These are phyloP conservation scores for Saguinus imperator DNA, from an alignment of 2,113 vertebrate species.

Conservation along the genomic window DNA sequence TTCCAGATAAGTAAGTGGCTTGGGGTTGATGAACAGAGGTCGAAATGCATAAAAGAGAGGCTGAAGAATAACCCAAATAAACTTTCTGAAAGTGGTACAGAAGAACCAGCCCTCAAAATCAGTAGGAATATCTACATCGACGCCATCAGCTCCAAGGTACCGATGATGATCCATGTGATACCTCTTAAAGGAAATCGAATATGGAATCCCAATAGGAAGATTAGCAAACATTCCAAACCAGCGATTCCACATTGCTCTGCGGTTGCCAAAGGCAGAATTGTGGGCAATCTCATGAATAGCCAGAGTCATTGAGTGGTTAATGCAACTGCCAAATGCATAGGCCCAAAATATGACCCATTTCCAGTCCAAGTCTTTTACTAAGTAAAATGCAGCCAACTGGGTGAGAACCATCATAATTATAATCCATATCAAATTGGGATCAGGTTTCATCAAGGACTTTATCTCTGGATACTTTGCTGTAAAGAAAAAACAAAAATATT, in stretches of 20 bases:
- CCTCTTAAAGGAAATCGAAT: conserved; percentile 96
- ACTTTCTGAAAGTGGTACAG: conserved; percentile 94
- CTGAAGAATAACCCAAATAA: conserved; percentile 96
- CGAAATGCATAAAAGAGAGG: conserved; percentile 95
- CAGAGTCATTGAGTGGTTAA: conserved; percentile 98
- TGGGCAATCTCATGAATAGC: conserved; percentile 98
- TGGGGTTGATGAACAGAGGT: conserved; percentile 97
- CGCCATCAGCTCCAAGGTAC: conserved; percentile 92
- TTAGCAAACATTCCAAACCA: conserved; percentile 99
- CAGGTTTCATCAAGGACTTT: conserved; percentile 95
- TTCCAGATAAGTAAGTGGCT: conserved; percentile 92
- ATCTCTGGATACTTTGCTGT: conserved; percentile 97
- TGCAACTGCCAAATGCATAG: conserved; percentile 93
- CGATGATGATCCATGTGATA: conserved; percentile 99
- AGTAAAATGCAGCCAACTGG: conserved; percentile 92
- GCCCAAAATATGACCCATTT: conserved; percentile 99
- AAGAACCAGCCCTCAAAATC: conserved; percentile 99
- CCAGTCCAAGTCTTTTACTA: conserved; percentile 97
- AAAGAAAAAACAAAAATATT: conserved; percentile 54
- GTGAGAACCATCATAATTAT: conserved; percentile 90
- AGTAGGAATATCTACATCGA: conserved; percentile 97
- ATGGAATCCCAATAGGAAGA: conserved; percentile 94
- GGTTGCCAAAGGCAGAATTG: conserved; percentile 95
- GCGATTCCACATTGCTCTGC: conserved; percentile 92
- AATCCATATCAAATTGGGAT: conserved; percentile 93